Evolutionary conservation across 2,113 vertebrate genomes (phyloP), one percentile per base, ranked within the genome.

Genomic region (Panthera leo): DNA sequence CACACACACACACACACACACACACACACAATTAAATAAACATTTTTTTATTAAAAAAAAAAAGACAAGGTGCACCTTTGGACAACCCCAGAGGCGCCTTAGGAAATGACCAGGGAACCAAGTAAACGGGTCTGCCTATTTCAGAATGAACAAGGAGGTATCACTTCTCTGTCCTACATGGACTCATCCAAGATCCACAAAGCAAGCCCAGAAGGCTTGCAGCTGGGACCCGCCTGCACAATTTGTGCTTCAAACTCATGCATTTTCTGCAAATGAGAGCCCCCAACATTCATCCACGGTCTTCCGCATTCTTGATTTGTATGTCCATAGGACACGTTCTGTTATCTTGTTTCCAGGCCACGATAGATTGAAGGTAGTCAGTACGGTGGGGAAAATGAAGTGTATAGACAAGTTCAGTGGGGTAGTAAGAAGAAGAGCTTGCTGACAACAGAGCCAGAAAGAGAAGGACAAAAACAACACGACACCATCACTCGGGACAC

Each of bases 281-380:
- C 10, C 73, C 45, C 55, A 1, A 36, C 12, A 0, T 10, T 45
- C 16, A 21, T 75, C 63, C 29, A 19, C 0, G 0, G 11, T 55
- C 70, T 58, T 12, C 70, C 58, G 12, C 25, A 29, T 31, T 67
- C 58, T 58, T 18, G 39, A 67, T 18, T 31, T 67, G n/a, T 39
- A 18, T 0, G 12, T 65, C 11, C 45, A 5, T 10, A 7, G 18
- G 21, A 58, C 9, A 45, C 3, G 1, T n/a, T n/a, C 85, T 29
- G 23, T 65, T 55, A 16, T n/a, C 21, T 67, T 67, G 0, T 67
- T 84, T 76, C 68, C 75, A 29, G 65, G 7, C 79, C 16, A 45
- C 53, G 15, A 1, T 5, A 31, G 21, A 71, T 14, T 84, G 51
- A 73, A 73, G 34, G 29, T 27, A 71, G 29, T 21, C 10, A 34